Evolutionary conservation across 2,113 vertebrate species (phyloP), one percentile per base, ranked within the genome.

Genomic region (Lampris megalopsis): DNA sequence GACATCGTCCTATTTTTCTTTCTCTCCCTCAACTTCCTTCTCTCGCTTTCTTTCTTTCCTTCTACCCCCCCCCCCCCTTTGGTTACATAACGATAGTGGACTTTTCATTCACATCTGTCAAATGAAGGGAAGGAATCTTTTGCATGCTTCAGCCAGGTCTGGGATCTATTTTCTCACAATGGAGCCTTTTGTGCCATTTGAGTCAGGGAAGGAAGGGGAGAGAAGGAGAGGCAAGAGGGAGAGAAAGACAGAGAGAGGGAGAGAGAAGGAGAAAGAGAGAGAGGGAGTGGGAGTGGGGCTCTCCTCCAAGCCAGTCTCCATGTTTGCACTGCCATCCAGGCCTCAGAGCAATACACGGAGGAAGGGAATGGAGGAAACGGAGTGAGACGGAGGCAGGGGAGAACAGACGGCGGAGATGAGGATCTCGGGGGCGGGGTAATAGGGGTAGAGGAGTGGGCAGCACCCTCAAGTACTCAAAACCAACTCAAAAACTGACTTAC

Each of bases 161-260:
- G 88, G 73, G 83, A 91, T 81, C 80, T 76, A 89, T 89, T 92
- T 89, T 78, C 86, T 79, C 61, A 92, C 89, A 92, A 92, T 88
- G 82, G 69, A 43, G 40, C 50, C 73, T 91, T 93, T 92, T 93
- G 91, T 94, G 89, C 81, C 81, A 74, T 58, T 84, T 57, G 37
- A 79, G 80, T 80, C 86, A 87, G 86, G 84, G 86, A 89, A 84
- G 77, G 81, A 69, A 77, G 67, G 52, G 68, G 62, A 75, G 70
- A 79, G 63, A 37, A 43, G 48, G 63, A 57, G n/a, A 53, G n/a
- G 64, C 13, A 59, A 63, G 35, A 53, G 63, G 49, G 40, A 38
- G 52, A 53, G 63, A 75, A 41, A 43, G 42, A 58, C 53, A 61
- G 35, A 24, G 54, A 74, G 71, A 59, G 69, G 35, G 40, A 74